Evolutionary conservation across 1,140 invertebrate species (phyloP).

Genomic region (Orussus abietinus): DNA sequence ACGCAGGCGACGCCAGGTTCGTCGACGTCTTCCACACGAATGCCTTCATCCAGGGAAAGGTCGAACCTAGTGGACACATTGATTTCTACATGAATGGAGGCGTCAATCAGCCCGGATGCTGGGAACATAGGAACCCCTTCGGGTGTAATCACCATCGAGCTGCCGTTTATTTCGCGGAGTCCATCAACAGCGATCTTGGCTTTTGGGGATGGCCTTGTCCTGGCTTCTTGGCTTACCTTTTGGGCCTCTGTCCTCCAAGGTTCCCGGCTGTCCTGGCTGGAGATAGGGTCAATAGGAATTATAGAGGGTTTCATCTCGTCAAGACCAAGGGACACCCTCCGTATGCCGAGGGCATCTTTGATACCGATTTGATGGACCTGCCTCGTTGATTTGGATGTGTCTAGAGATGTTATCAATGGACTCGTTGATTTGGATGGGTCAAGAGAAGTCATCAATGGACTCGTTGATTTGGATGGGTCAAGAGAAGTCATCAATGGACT

Average conservation of each 20-base stretch:
- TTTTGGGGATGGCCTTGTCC: slow-evolving; percentile 70
- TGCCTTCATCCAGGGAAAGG: slow-evolving; percentile 61
- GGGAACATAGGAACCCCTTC: slow-evolving; percentile 43
- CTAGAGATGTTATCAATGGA: no score
- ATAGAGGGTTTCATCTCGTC: slow-evolving; percentile 38
- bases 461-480: no score
- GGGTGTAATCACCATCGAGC: slow-evolving; percentile 67
- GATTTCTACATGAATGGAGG: slow-evolving; percentile 76
- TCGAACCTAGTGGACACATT: slow-evolving; percentile 62
- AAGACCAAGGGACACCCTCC: slow-evolving; percentile 37
- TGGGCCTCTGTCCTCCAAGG: slow-evolving; percentile 56
- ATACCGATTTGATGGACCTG: neutral
- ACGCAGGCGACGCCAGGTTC: slow-evolving; percentile 64
- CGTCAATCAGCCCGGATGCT: slow-evolving; percentile 64
- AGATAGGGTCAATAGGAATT: slow-evolving; percentile 30
- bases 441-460: no score
- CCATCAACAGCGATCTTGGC: slow-evolving; percentile 62
- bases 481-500: no score
- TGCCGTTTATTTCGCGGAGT: slow-evolving; percentile 69
- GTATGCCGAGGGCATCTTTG: slow-evolving; percentile 39
- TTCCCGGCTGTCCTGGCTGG: slow-evolving; percentile 42
- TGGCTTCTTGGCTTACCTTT: slow-evolving; percentile 60
- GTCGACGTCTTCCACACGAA: slow-evolving; percentile 77
- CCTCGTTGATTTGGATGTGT: no score
- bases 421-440: no score